Base-by-base conservation (phyloP, 2,888 invertebrate species). In the Andrena trimmerana region DNA sequence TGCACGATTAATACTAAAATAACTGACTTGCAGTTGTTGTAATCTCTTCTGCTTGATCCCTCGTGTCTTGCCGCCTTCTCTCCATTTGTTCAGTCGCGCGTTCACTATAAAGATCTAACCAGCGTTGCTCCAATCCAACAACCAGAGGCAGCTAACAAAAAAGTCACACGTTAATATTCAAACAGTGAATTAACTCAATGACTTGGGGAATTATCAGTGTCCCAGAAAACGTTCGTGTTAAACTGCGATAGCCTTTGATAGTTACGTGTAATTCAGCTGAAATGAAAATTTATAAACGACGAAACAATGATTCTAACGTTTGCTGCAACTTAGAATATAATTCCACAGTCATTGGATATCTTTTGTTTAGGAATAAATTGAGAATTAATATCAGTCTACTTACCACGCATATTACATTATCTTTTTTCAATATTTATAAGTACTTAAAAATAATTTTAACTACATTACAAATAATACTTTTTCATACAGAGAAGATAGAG, bases 31-130 rank as follows among this genome's bases (percentile, higher is more conserved):
- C 94, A 76, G 96, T 94, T 66, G 96, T 96, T 20, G 98, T 96
- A 87, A 97, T 97, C 94, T 99, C 99, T 92, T 98, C 98, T 73
- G 98, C 98, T 94, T 99, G 99, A 95, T 99, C 99, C 78, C 97
- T 95, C 1, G 99, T 97, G 94, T 99, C 99, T 86, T 98, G 98
- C 62, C 99, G 96, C 50, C 99, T 95, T 57, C 99, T 95, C 93
- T 97, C 97, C 90, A 97, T 95, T 72, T 99, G 94, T 94, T 97
- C 97, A 81, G 96, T 96, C 52, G 97, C 96, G 90, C 97, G 96
- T 76, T 96, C 96, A 0, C 96, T 95, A 92, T 97, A 96, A 85
- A 98, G 93, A 83, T 96, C 95, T 91, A 97, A 93, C 92, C 98
- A 96, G 27, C 97, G 96, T 84, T 97, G 96, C 94, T 99, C 99